phyloP scores from a whole-genome alignment of 1,140 invertebrate genomes.

The Zaprionus camerounensis region DNA sequence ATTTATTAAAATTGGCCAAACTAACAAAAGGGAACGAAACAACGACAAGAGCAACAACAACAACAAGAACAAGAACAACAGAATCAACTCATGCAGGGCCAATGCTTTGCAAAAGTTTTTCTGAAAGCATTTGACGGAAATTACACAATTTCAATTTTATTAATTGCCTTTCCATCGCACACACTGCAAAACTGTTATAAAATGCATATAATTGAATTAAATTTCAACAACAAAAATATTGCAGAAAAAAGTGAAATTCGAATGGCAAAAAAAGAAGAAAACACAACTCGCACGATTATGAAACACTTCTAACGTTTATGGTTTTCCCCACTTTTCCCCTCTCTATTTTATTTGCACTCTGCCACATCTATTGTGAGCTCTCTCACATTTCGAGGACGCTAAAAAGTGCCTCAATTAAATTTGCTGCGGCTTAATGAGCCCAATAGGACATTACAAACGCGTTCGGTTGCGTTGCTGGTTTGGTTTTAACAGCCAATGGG shows the following conservation, averaged over 20 bases:
- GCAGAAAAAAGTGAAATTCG: conserved; percentile 1
- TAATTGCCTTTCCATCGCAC: conserved; percentile 58
- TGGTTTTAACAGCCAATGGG: conserved; percentile 1
- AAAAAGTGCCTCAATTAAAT: conserved; percentile 44
- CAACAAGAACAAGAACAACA: background rate
- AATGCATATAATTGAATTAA: conserved; percentile 62
- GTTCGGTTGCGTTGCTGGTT: background rate
- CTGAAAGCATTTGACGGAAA: conserved; percentile 34
- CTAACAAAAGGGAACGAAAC: conserved; percentile 28
- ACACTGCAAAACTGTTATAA: conserved; percentile 8
- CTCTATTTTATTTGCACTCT: background rate
- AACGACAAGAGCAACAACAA: background rate
- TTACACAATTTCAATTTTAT: conserved; percentile 67
- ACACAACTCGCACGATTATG: background rate
- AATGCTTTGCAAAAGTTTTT: conserved; percentile 25
- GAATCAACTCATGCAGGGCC: background rate
- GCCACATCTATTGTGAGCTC: background rate
- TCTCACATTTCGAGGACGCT: background rate
- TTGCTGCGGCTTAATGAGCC: conserved; percentile 41
- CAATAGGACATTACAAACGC: conserved; percentile 35
- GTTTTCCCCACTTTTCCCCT: background rate
- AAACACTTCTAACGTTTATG: background rate
- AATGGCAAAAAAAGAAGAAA: conserved; percentile 3
- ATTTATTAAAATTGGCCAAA: conserved; percentile 63
- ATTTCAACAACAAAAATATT: background rate